Evolutionary conservation across 2,888 invertebrate genomes (phyloP), one percentile per base, ranked within the genome.

Genomic region (Aleiodes alternator): DNA sequence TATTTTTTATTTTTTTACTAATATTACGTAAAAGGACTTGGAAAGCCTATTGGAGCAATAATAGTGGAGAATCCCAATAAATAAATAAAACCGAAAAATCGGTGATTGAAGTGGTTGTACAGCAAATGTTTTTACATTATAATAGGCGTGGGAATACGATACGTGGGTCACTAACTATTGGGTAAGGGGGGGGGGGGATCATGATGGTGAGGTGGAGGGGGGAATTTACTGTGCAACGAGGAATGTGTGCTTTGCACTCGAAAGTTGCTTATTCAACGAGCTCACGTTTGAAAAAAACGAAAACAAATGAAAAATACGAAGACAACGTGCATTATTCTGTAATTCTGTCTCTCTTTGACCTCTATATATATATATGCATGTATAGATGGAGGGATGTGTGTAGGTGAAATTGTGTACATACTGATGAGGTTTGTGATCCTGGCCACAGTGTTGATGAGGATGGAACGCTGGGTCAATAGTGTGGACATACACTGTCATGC

Each of bases 171-270:
- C 23, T 34, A 6, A 34, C 4, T 34, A 34, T 34, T 34, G 34
- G 34, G 43, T 2, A 2, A 23, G 43, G n/a, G 23, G 23, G 23
- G 34, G 43, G 43, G n/a, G 23, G 8, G 59, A 64, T 53, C 11
- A 43, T 43, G 11, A 53, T 16, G 31, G 55, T 64, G 29, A 6
- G 59, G 31, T 55, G 31, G 34, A 11, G 48, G 31, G 50, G 55
- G 34, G 34, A 34, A 38, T 53, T 61, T 38, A 38, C 48, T 29
- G 31, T 53, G 55, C 64, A 64, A 53, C 14, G 48, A 64, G 64
- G 70, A 71, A 55, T 75, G 75, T 75, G 64, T 75, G 64, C 75
- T 70, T 53, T 75, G 75, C 75, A 75, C 75, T 75, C 70, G 56
- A 75, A 75, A 70, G 43, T 71, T 61, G 53, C 73, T 69, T 56